Conservation (phyloP, 1,140 invertebrate species). For the Pomacea maculata region DNA sequence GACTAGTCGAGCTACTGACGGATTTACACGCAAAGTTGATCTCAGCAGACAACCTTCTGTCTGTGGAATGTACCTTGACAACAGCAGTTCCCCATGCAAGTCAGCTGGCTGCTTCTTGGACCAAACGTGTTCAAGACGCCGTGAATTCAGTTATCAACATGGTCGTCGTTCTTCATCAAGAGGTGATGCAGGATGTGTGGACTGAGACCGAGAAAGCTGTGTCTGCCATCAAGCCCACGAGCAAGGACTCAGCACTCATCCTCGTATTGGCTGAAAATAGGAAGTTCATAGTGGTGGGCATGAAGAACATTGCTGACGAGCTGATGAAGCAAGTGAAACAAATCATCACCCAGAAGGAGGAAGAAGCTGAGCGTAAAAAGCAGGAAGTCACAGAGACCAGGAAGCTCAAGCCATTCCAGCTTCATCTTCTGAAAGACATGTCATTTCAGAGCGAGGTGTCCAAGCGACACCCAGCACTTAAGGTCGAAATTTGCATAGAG, state of each 20-base stretch:
- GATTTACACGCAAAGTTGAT: background rate
- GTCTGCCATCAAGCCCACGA: background rate
- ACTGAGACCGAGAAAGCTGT: conserved; percentile 23
- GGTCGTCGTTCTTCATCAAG: conserved; percentile 13
- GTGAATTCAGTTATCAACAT: conserved; percentile 5
- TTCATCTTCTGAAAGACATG: conserved; percentile 21
- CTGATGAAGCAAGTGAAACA: conserved; percentile 25
- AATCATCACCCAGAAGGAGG: conserved; percentile 15
- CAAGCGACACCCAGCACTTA: conserved; percentile 26
- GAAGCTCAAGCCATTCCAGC: conserved; percentile 19
- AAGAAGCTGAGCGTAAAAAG: conserved; percentile 31
- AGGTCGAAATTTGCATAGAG: conserved; percentile 22
- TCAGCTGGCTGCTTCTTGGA: conserved; percentile 28
- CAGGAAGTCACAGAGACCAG: conserved; percentile 34
- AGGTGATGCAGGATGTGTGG: conserved; percentile 34
- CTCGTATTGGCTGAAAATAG: conserved; percentile 9
- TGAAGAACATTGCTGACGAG: conserved; percentile 23
- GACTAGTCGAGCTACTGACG: background rate
- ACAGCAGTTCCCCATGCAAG: conserved; percentile 23
- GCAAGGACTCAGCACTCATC: conserved; percentile 29
- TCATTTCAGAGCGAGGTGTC: conserved; percentile 26
- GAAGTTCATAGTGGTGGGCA: conserved; percentile 31
- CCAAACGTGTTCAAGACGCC: conserved; percentile 9
- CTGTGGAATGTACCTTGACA: conserved; percentile 27
- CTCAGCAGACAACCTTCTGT: background rate